These are phyloP conservation scores for Drosophila koepferae DNA, from an alignment of 2,888 invertebrate species.

Conservation along the genomic window DNA sequence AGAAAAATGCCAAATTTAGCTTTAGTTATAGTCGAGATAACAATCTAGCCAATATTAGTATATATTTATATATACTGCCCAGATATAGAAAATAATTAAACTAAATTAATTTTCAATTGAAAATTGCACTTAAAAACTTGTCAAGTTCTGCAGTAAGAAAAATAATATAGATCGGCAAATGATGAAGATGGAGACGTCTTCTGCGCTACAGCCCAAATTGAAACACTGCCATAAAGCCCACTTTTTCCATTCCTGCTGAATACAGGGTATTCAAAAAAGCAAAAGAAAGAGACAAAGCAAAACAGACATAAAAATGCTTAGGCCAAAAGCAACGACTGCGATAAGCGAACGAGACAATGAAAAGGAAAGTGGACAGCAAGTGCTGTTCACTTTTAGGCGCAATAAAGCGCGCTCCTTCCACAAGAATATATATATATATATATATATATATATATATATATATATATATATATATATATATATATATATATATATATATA, in stretches of 20 bases:
- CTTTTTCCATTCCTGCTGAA: neutral
- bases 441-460: too few relatives aligned
- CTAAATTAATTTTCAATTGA: neutral
- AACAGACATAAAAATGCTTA: slow-evolving; percentile 71
- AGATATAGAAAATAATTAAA: neutral
- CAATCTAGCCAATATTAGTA: too few relatives aligned
- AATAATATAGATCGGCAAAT: neutral
- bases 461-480: neutral
- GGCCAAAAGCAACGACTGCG: slow-evolving; percentile 52
- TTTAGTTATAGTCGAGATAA: neutral
- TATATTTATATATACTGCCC: neutral
- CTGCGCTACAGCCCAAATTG: neutral
- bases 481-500: slow-evolving; percentile 9
- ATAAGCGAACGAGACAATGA: slow-evolving; percentile 58
- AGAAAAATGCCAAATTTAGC: neutral
- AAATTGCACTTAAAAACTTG: neutral
- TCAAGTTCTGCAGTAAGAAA: neutral
- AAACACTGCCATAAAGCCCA: neutral
- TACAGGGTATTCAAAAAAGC: slow-evolving; percentile 10
- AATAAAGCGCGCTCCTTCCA: slow-evolving; percentile 2
- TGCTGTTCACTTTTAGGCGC: slow-evolving; percentile 61
- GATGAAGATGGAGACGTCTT: too few relatives aligned
- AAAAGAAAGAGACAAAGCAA: slow-evolving; percentile 50
- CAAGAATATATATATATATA: neutral
- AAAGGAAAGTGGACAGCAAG: slow-evolving; percentile 60